phyloP scores from a whole-genome alignment of 2,113 vertebrate species.

The Corythornis vintsioides region DNA sequence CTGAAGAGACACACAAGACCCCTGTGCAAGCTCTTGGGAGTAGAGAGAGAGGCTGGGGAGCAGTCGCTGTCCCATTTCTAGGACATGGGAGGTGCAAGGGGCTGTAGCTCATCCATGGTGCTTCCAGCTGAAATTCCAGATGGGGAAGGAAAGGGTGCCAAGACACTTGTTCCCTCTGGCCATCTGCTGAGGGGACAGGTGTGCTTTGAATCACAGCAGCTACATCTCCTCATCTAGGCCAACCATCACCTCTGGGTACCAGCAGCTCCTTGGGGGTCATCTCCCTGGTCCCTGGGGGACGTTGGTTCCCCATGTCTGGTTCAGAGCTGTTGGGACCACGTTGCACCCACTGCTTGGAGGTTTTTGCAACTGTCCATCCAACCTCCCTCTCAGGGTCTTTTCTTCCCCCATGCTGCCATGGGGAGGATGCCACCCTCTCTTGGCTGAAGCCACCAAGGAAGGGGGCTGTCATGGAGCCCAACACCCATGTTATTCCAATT shows the following conservation, averaged over 20 bases:
- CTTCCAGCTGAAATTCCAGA: neutral
- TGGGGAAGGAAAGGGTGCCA: neutral
- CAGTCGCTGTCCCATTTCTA: neutral
- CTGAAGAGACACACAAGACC: neutral
- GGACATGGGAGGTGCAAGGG: fast-evolving
- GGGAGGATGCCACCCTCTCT: neutral
- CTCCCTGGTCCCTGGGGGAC: neutral
- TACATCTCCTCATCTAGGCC: neutral
- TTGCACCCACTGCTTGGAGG: neutral
- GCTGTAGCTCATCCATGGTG: neutral
- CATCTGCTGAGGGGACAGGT: neutral
- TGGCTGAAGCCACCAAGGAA: neutral
- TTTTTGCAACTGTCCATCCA: neutral
- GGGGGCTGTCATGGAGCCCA: fast-evolving
- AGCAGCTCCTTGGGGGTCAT: neutral
- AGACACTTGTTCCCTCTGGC: neutral
- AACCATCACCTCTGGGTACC: neutral
- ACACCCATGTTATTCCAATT: neutral
- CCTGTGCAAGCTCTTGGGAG: neutral
- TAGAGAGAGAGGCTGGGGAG: neutral
- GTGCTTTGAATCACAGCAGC: neutral
- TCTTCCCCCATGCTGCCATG: neutral
- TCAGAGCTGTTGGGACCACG: neutral
- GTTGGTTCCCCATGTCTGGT: neutral
- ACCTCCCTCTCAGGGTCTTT: too few species aligned